Conservation (phyloP, 1,140 invertebrate genomes). For the Halesus radiatus region DNA sequence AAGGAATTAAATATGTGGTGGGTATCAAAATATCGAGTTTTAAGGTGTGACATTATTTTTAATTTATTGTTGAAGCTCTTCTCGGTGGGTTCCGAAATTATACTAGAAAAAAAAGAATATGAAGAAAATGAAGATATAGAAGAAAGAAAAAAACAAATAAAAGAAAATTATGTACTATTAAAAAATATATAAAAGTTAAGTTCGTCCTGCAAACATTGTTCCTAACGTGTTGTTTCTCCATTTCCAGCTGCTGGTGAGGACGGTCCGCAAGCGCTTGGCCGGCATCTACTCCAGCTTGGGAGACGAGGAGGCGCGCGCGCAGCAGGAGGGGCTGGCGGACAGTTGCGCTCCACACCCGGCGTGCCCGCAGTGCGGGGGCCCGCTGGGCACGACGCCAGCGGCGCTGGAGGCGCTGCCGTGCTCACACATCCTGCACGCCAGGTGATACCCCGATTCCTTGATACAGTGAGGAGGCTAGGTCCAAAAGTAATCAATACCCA, state of each 20-base stretch:
- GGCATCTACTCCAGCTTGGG: constrained; percentile 85
- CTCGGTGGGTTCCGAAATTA: too few relatives aligned
- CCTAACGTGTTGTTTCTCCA: background rate
- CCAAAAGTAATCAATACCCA: too few relatives aligned
- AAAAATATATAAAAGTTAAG: too few relatives aligned
- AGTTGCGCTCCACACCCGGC: constrained; percentile 81
- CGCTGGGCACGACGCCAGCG: constrained; percentile 76
- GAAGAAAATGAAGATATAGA: too few relatives aligned
- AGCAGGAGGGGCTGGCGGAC: constrained; percentile 80
- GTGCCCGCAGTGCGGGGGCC: constrained; percentile 82
- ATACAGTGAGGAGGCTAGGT: background rate
- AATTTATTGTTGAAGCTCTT: too few relatives aligned
- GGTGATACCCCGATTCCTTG: constrained; percentile 67
- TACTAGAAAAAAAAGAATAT: too few relatives aligned
- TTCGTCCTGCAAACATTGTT: too few relatives aligned
- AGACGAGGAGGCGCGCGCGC: constrained; percentile 82
- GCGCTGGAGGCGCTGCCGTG: constrained; percentile 85
- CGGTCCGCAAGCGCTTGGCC: constrained; percentile 81
- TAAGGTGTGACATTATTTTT: too few relatives aligned
- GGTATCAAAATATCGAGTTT: too few relatives aligned
- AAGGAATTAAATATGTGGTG: too few relatives aligned
- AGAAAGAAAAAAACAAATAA: too few relatives aligned
- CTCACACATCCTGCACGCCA: constrained; percentile 87
- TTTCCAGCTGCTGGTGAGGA: constrained; percentile 80
- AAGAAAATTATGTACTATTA: too few relatives aligned